Evolutionary conservation across 1,140 invertebrate genomes (phyloP).

Genomic region (Drosophila jambulina): DNA sequence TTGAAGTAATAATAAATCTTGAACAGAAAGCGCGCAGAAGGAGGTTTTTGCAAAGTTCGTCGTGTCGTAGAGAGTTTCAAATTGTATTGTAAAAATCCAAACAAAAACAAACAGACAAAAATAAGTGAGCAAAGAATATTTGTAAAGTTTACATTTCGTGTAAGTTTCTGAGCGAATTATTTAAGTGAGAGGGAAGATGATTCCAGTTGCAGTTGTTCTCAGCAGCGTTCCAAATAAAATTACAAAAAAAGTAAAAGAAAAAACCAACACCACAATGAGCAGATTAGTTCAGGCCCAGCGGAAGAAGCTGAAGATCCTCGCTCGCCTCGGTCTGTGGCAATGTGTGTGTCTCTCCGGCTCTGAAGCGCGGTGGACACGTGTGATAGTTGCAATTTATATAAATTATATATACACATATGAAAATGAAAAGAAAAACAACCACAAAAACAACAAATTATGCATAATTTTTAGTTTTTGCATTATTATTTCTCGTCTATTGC

Average conservation of each 20-base stretch:
- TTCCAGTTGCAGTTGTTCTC: conserved; percentile 81
- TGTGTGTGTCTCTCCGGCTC: conserved; percentile 70
- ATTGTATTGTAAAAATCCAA: conserved; percentile 66
- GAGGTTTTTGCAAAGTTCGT: conserved; percentile 63
- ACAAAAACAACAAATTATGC: conserved; percentile 61
- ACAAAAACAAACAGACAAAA: conserved; percentile 30
- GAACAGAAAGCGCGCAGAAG: conserved; percentile 40
- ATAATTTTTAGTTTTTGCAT: conserved; percentile 51
- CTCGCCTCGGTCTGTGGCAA: conserved; percentile 71
- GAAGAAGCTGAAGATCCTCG: conserved; percentile 63
- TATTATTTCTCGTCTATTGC: conserved; percentile 41
- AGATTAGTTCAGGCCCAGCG: conserved; percentile 54
- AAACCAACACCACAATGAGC: conserved; percentile 38
- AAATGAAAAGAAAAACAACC: conserved; percentile 46
- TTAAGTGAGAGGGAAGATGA: conserved; percentile 51
- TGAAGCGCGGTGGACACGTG: conserved; percentile 63
- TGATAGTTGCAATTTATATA: conserved; percentile 84
- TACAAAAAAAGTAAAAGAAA: conserved; percentile 14
- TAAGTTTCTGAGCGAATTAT: conserved; percentile 50
- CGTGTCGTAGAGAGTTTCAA: conserved; percentile 74
- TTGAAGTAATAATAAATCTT: conserved; percentile 35
- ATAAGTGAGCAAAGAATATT: conserved; percentile 46
- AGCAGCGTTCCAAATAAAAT: conserved; percentile 69
- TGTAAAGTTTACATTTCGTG: conserved; percentile 62
- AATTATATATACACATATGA: conserved; percentile 76